These are phyloP conservation scores for Geodia barretti DNA, from an alignment of 37 sponge, comb jelly and placozoan species.

Conservation along the genomic window DNA sequence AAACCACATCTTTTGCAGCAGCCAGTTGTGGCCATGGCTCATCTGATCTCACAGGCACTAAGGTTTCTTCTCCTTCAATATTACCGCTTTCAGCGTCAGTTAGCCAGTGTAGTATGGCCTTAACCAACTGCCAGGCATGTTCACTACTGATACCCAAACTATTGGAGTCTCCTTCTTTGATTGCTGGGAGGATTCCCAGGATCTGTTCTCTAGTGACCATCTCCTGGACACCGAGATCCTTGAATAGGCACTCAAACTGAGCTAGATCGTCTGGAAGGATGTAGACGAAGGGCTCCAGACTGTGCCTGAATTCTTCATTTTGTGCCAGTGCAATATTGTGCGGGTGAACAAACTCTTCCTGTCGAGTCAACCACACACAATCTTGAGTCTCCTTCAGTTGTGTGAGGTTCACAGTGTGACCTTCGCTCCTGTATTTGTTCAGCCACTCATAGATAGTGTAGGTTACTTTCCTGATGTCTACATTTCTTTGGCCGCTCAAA, in stretches of 20 bases:
- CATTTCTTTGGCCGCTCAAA: neutral
- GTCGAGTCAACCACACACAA: conserved; percentile 39
- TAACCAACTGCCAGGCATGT: conserved; percentile 41
- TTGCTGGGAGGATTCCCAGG: conserved; percentile 24
- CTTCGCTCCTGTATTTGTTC: neutral
- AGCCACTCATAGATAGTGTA: neutral
- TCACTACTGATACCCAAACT: neutral
- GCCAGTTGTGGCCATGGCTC: conserved; percentile 20
- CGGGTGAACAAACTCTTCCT: conserved; percentile 30
- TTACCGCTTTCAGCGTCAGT: conserved; percentile 17
- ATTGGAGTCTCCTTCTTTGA: conserved; percentile 11
- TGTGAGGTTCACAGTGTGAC: neutral
- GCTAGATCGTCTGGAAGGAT: conserved; percentile 39
- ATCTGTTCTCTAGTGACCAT: conserved; percentile 26
- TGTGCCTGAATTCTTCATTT: conserved; percentile 20
- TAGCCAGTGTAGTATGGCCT: conserved; percentile 59
- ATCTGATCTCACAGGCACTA: conserved; percentile 36
- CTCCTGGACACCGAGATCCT: conserved; percentile 26
- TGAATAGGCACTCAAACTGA: conserved; percentile 22
- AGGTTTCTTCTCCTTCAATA: neutral
- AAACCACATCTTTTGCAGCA: conserved; percentile 22
- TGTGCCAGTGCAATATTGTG: conserved; percentile 6
- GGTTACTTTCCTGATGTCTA: neutral
- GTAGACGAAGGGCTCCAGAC: conserved; percentile 43
- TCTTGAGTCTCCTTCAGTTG: neutral